These are phyloP conservation scores for Labia minor DNA, from an alignment of 2,888 invertebrate species.

Conservation along the genomic window DNA sequence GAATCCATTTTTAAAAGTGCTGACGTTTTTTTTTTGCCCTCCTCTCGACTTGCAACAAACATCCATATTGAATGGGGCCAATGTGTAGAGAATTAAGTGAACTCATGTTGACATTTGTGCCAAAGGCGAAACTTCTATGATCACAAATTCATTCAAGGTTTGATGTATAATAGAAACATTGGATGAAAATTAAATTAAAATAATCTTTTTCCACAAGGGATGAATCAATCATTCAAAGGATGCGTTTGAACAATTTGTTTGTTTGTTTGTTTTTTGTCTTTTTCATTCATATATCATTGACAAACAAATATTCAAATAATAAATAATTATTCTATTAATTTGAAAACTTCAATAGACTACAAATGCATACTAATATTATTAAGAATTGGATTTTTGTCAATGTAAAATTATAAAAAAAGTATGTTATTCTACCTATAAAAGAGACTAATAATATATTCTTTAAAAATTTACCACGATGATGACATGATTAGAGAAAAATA, in stretches of 20 bases:
- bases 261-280: no score
- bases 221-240: background rate
- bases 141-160: background rate
- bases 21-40: background rate
- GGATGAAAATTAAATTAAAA: background rate
- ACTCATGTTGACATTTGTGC: slow-evolving; percentile 1
- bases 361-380: no score
- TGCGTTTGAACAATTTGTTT: background rate
- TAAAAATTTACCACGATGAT: no score
- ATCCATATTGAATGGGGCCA: background rate
- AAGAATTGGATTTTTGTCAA: no score
- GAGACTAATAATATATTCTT: no score
- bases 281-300: no score
- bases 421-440: no score
- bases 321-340: no score
- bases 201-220: background rate
- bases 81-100: background rate
- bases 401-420: no score
- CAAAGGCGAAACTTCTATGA: background rate
- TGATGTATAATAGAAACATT: slow-evolving; percentile 5
- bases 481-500: no score
- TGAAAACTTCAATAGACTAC: no score
- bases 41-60: background rate
- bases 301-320: no score
- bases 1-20: slow-evolving; percentile 7